Percentiles rank a stretch among this genome's conserved stretches.
Conservation (phyloP, 2,797 vertebrate genomes). For the Melopsittacus undulatus region DNA sequence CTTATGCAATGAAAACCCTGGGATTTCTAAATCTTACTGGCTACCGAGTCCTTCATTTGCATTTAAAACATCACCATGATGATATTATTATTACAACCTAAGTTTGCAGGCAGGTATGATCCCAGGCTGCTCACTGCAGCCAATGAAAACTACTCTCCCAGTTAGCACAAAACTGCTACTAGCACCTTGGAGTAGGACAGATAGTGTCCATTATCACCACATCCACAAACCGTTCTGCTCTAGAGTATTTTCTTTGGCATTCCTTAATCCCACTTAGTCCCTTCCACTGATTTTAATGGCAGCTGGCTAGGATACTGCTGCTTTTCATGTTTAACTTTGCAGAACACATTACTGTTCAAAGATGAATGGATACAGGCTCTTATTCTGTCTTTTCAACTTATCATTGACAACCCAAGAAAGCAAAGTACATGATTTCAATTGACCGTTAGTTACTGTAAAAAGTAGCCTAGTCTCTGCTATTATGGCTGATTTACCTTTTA, state of each 20-base stretch:
- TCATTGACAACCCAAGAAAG: constrained; percentile 56
- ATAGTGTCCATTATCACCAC: not conserved
- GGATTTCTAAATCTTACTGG: not conserved
- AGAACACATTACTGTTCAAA: constrained; percentile 48
- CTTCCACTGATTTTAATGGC: not conserved
- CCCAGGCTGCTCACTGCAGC: not conserved
- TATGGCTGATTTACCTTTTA: constrained; percentile 75
- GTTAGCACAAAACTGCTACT: not conserved
- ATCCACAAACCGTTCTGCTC: not conserved
- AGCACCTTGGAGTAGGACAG: not conserved
- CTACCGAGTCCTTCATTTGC: not conserved
- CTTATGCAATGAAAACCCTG: not conserved
- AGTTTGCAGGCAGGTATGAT: not conserved
- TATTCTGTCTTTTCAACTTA: constrained; percentile 59
- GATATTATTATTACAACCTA: not conserved
- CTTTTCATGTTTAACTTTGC: constrained; percentile 26
- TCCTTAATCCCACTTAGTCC: not conserved
- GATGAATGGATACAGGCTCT: constrained; percentile 43
- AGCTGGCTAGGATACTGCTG: not conserved
- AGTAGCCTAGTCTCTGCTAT: constrained; percentile 49
- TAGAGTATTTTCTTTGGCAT: not conserved
- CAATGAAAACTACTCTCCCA: not conserved
- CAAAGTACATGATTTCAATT: constrained; percentile 64
- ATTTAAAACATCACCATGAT: not conserved
- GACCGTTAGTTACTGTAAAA: constrained; percentile 70